Evolutionary conservation across 2,113 vertebrate species (phyloP), one percentile per base, ranked within the genome.

Genomic region (Mormyrus lacerda): DNA sequence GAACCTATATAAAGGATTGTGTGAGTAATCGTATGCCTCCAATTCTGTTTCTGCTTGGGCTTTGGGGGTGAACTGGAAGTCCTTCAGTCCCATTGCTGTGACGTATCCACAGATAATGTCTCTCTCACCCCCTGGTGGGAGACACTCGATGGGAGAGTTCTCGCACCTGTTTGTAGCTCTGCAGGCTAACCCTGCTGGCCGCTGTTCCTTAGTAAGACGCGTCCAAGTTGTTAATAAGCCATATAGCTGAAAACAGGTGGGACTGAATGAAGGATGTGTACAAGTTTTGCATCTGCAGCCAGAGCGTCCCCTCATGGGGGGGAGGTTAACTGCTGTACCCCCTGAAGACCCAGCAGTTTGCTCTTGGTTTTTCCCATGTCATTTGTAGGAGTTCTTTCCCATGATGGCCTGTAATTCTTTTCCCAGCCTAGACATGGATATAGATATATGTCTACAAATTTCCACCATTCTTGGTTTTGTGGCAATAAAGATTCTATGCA

Each of bases 221-320:
- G 50, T 89, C 35, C 82, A 24, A 27, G 85, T 45, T 39, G 39
- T 53, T 24, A n/a, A 13, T 47, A 55, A 45, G 24, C 53, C 61
- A 11, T 13, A 27, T 1, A 47, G 11, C 51, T 44, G 53, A 17
- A 79, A 45, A 24, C 31, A 24, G 27, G 15, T 51, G 50, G 51
- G 79, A 47, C 21, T 50, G 48, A 51, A 58, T 27, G 39, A 45
- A 31, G 13, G 21, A 39, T 10, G 44, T 19, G 1, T 47, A 42
- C 51, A 13, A 27, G 88, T 48, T 85, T 13, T 84, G 73, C 85
- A 87, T 73, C 88, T 87, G 53, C 27, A 84, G 51, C 88, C 73
- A 58, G 5, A 1, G 6, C 44, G 31, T 7, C 55, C 55, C 55
- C 24, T 61, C 24, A 9, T 61, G 58, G 58, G 21, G 24, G 53